Percentiles rank a stretch among this genome's conserved stretches.
These are phyloP conservation scores for Chelonia mydas DNA, from an alignment of 2,797 vertebrate species.

Conservation along the genomic window DNA sequence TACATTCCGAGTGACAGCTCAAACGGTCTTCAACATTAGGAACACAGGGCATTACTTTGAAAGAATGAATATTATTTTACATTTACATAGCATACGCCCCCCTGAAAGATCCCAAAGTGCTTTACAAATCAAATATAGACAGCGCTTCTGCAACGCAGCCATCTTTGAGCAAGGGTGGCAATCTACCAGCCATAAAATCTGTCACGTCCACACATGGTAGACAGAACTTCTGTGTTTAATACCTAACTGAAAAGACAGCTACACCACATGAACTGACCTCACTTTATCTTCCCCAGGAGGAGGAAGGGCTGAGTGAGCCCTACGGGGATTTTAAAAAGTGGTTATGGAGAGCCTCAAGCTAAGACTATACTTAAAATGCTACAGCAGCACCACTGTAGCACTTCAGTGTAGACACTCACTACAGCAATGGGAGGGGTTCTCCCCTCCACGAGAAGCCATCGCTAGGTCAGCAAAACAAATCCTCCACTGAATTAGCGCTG, in stretches of 20 bases:
- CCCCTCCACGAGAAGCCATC: background rate
- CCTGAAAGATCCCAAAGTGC: background rate
- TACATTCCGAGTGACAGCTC: background rate
- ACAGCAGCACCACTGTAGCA: background rate
- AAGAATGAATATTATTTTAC: background rate
- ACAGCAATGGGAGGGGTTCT: background rate
- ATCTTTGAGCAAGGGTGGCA: background rate
- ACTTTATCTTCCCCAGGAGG: background rate
- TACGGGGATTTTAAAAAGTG: no score
- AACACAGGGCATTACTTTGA: rapidly evolving
- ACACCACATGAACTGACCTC: background rate
- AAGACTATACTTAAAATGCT: background rate
- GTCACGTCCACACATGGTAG: background rate
- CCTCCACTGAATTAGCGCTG: background rate
- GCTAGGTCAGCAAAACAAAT: background rate
- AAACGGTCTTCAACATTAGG: background rate
- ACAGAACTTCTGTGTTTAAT: background rate
- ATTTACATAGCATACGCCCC: background rate
- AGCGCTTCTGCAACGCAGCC: background rate
- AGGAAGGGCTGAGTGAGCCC: background rate
- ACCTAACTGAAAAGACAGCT: background rate
- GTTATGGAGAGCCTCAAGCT: background rate
- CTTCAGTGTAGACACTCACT: background rate
- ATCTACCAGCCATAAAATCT: background rate
- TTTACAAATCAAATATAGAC: background rate